Percentiles rank a stretch among this genome's conserved stretches.
Evolutionary conservation across 2,888 invertebrate species (phyloP).

Genomic region (Lycophotia porphyrea): DNA sequence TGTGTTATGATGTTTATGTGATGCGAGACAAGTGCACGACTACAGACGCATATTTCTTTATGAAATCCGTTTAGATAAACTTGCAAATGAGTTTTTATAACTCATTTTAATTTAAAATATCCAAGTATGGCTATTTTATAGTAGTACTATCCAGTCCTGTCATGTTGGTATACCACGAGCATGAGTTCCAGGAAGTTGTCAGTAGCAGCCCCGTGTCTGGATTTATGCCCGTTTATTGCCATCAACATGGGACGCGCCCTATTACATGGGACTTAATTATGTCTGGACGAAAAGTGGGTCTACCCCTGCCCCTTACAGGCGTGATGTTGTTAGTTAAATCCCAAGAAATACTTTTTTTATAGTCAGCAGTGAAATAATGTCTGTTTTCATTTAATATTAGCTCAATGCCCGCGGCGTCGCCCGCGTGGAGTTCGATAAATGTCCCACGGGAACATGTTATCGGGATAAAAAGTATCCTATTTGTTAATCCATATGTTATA

Average conservation of each 20-base stretch:
- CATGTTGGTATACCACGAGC: not conserved
- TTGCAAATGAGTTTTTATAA: not conserved
- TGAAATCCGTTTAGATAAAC: constrained; percentile 1
- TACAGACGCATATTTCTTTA: not conserved
- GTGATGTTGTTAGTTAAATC: not conserved
- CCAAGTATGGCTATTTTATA: not conserved
- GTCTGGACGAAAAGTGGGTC: not conserved
- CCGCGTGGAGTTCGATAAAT: no score
- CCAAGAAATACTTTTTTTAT: no score
- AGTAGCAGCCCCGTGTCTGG: not conserved
- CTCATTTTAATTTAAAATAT: not conserved
- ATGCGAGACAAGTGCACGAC: not conserved
- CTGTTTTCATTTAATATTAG: not conserved
- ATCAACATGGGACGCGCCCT: not conserved
- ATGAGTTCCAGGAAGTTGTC: not conserved
- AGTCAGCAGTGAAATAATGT: not conserved
- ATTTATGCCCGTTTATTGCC: not conserved
- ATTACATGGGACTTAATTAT: not conserved
- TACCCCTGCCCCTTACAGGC: not conserved
- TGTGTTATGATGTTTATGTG: not conserved
- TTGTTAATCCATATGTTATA: no score
- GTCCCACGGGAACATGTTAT: no score
- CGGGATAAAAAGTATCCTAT: no score
- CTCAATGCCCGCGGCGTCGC: no score
- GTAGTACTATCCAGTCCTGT: not conserved